Evolutionary conservation across 1,140 invertebrate species (phyloP).

Genomic region (Drosophila sp.): DNA sequence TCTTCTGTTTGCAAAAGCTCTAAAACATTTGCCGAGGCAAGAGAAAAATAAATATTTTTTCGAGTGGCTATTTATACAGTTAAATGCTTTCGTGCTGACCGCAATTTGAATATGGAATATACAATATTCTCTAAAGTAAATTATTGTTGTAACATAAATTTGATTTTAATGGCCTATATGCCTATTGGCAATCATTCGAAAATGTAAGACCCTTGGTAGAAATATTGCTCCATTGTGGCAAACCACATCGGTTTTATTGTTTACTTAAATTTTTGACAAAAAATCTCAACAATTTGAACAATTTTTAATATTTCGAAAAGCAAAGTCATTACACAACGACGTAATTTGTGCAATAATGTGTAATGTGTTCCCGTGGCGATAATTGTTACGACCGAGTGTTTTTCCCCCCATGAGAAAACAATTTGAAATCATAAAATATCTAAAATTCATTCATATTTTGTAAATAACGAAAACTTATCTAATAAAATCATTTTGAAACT

Average conservation of each 20-base stretch:
- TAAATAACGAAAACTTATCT: no score
- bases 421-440: no score
- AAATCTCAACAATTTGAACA: not conserved
- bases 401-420: no score
- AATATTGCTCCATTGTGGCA: slow-evolving; percentile 10
- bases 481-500: no score
- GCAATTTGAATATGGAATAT: slow-evolving; percentile 57
- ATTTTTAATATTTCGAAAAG: not conserved
- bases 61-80: slow-evolving; percentile 63
- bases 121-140: slow-evolving; percentile 13
- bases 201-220: slow-evolving; percentile 34
- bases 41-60: slow-evolving; percentile 46
- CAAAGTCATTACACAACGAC: not conserved
- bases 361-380: no score
- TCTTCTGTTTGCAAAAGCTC: slow-evolving; percentile 31
- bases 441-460: no score
- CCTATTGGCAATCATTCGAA: slow-evolving; percentile 3
- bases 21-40: slow-evolving; percentile 12
- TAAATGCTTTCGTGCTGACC: slow-evolving; percentile 61
- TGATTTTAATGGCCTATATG: slow-evolving; percentile 18
- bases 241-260: slow-evolving; percentile 1
- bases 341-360: no score
- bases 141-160: slow-evolving; percentile 34
- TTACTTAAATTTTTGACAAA: slow-evolving; percentile 8
- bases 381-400: no score